Evolutionary conservation across 1,140 invertebrate genomes (phyloP).

Genomic region (Orchesella cincta): DNA sequence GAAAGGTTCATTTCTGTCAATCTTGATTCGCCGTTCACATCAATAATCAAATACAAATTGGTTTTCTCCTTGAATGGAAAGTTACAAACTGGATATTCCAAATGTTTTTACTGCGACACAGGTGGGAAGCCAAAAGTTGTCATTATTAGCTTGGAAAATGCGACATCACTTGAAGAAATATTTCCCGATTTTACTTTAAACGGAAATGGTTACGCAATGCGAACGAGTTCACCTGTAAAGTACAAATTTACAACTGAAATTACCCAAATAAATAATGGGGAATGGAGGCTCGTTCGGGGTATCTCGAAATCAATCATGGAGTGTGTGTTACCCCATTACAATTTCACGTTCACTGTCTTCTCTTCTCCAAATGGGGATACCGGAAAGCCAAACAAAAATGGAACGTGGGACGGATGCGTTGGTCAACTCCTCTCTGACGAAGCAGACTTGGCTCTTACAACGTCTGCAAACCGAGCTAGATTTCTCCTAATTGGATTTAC

Average conservation of each 20-base stretch:
- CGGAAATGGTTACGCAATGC: neutral
- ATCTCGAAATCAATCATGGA: neutral
- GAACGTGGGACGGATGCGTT: conserved; percentile 1
- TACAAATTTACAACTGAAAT: conserved; percentile 5
- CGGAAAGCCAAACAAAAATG: neutral
- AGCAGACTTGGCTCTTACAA: neutral
- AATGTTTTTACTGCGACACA: neutral
- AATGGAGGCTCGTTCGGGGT: neutral
- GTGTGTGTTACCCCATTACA: neutral
- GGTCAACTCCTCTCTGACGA: neutral
- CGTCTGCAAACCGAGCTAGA: neutral
- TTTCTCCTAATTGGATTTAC: neutral
- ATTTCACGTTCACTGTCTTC: conserved; percentile 3
- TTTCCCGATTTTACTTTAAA: conserved; percentile 11
- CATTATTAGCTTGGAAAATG: neutral
- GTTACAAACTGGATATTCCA: neutral
- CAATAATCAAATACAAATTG: conserved; percentile 4
- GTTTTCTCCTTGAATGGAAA: neutral
- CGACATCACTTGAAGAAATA: neutral
- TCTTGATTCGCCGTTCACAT: neutral
- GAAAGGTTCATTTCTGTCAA: neutral
- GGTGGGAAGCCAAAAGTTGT: neutral
- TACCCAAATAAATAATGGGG: neutral
- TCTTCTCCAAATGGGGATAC: neutral
- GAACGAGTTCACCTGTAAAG: neutral